Evolutionary conservation across 2,888 invertebrate species (phyloP).

Genomic region (Synergus itoensis): DNA sequence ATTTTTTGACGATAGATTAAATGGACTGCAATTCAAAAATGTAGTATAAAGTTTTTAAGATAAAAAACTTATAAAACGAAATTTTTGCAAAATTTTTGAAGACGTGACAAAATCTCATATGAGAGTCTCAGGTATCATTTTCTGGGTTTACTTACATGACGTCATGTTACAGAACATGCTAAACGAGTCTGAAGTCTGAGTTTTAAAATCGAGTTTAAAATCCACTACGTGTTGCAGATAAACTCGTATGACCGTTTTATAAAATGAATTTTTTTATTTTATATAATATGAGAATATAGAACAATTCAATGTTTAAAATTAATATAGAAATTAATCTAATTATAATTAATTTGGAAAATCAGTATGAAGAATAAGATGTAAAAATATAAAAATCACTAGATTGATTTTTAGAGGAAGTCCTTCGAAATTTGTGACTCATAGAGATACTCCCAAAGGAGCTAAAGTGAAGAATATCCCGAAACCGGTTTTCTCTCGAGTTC

Average conservation of each 20-base stretch:
- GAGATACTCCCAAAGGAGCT: not conserved
- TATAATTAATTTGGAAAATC: too few relatives aligned
- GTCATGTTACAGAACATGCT: not conserved
- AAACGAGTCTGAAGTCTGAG: not conserved
- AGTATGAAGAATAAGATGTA: too few relatives aligned
- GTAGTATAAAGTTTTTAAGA: too few relatives aligned
- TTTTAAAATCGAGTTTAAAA: not conserved
- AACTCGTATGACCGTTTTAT: not conserved
- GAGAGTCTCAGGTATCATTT: not conserved
- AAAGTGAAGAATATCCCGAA: slow-evolving; percentile 20
- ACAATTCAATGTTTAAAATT: too few relatives aligned
- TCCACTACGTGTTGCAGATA: not conserved
- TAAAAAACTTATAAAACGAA: too few relatives aligned
- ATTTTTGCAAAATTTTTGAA: too few relatives aligned
- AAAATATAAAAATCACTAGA: not conserved
- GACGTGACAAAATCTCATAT: too few relatives aligned
- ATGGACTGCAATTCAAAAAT: too few relatives aligned
- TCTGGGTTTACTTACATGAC: not conserved
- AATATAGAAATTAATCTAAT: too few relatives aligned
- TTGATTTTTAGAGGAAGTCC: slow-evolving; percentile 8
- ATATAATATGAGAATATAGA: too few relatives aligned
- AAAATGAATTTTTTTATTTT: too few relatives aligned
- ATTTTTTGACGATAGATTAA: too few relatives aligned
- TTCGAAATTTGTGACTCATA: slow-evolving; percentile 22
- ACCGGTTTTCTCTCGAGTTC: slow-evolving; percentile 33